Base-by-base conservation (phyloP, 2,113 vertebrate species). In the Chaenocephalus aceratus region DNA sequence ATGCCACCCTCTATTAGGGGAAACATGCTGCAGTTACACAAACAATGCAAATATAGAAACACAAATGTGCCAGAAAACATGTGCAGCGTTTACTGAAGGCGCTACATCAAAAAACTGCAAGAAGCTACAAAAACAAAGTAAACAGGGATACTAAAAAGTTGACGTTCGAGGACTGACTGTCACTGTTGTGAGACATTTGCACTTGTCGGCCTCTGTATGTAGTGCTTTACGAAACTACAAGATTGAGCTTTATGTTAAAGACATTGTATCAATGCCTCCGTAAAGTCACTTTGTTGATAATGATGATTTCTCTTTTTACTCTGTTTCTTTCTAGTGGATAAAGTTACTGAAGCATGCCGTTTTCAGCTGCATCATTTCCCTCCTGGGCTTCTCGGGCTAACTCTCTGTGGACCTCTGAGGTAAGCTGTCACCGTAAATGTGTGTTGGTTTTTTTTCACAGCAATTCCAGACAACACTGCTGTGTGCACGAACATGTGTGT, bases 361-460 rank as follows among this genome's bases (percentile, higher is more conserved):
- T 85, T 96, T 96, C 90, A 97, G 97, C 85, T 98, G 97, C 75
- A 87, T 99, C 84, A 97, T 99, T 84, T 98, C 96, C 65, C 96
- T 99, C 14, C 91, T 99, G 86, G 98, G 98, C 83, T 99, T 98
- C 94, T 99, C 91, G 98, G 98, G 82, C 96, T 99, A 23, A 99
- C 98, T 16, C 97, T 99, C 69, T 99, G 98, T 94, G 97, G 98
- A 92, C 97, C 97, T 80, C 90, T 99, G 77, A 98, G 98, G 98
- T 99, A 97, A 80, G 80, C 63, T 30, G 23, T 59, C 86, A 56
- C 0, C 21, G 21, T 16, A 13, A 53, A 54, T 57, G 7, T 46
- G 4, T 75, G 14, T 49, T 10, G 14, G 45, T 10, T 8, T 30
- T 69, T 58, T 14, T 26, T 10, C n/a, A 48, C 9, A 63, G 48